phyloP scores from a whole-genome alignment of 2,797 vertebrate species.

The Pangasius krempfi region DNA sequence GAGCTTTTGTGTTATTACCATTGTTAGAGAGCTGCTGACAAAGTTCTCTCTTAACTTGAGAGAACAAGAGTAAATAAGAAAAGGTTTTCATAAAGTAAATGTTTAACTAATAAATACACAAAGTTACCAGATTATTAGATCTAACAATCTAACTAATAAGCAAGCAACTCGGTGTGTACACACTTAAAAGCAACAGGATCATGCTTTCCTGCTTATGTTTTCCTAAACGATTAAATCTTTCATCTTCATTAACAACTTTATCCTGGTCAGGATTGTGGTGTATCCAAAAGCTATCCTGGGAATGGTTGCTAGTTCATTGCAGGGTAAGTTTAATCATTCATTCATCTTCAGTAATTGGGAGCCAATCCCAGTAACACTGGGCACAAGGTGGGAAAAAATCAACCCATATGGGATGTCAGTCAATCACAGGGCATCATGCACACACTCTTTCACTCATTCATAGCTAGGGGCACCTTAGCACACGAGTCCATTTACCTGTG shows the following conservation, averaged over 20 bases:
- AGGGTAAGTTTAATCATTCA: neutral
- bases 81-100: no score
- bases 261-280: neutral
- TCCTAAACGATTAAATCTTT: neutral
- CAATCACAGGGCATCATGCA: no score
- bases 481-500: neutral
- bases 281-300: neutral
- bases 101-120: no score
- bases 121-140: neutral
- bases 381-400: no score
- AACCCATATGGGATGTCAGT: neutral
- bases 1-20: constrained; percentile 28
- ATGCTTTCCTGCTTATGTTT: neutral
- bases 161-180: neutral
- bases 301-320: neutral
- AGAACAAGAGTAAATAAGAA: constrained; percentile 23
- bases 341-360: neutral
- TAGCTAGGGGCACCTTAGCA: neutral
- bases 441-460: neutral
- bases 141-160: neutral
- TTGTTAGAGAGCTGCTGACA: constrained; percentile 10
- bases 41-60: constrained; percentile 13
- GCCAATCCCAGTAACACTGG: neutral
- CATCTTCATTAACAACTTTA: neutral
- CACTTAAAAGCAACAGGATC: neutral